Conservation (phyloP, 2,888 invertebrate species). For the Hemistola chrysoprasaria region DNA sequence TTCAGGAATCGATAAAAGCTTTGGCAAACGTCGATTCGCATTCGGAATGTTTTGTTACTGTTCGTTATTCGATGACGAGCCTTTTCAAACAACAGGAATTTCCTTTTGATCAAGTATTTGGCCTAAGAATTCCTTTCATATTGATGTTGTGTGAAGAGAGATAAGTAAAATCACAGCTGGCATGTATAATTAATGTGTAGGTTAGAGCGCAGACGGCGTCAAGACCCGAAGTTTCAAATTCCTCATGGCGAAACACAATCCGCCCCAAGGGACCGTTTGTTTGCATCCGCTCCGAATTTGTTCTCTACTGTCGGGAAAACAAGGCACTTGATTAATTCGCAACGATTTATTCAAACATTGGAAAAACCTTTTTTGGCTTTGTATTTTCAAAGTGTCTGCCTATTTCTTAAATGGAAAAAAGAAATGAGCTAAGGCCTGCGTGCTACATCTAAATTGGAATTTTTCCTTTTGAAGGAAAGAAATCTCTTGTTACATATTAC, state of each 20-base stretch:
- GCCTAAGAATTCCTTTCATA: too few species aligned
- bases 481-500: too few species aligned
- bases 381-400: conserved; percentile 32
- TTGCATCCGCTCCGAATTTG: conserved; percentile 48
- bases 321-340: conserved; percentile 59
- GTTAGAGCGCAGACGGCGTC: conserved; percentile 3
- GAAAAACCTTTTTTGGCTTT: conserved; percentile 33
- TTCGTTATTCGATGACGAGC: too few species aligned
- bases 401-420: conserved; percentile 32
- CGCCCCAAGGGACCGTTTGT: conserved; percentile 49
- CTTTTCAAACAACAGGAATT: neutral
- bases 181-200: neutral
- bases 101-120: neutral
- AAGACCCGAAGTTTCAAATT: conserved; percentile 38
- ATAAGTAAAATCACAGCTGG: too few species aligned
- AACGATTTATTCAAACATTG: conserved; percentile 44
- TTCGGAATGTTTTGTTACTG: too few species aligned
- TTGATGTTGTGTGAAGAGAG: too few species aligned
- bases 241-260: conserved; percentile 49
- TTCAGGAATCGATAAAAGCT: conserved; percentile 3
- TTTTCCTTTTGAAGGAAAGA: conserved; percentile 23
- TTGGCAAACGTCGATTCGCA: conserved; percentile 3
- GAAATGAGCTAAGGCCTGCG: conserved; percentile 23
- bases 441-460: conserved; percentile 30
- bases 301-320: conserved; percentile 46